Evolutionary conservation across 2,797 vertebrate genomes (phyloP).

Genomic region (Dicrostonyx torquatus): DNA sequence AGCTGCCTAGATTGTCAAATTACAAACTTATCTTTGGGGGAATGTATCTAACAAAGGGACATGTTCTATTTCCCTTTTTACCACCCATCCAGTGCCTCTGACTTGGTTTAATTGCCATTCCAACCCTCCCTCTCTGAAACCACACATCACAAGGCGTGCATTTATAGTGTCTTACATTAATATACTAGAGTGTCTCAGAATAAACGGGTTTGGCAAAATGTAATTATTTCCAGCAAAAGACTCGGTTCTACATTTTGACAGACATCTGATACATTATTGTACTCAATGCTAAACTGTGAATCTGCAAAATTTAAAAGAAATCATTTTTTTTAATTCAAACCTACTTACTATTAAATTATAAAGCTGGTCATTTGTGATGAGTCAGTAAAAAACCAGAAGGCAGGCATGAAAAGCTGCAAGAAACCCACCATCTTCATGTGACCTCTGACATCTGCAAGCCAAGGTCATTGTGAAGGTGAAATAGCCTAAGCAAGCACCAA

Average conservation of each 20-base stretch:
- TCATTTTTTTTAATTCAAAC: constrained; percentile 65
- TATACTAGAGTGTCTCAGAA: constrained; percentile 64
- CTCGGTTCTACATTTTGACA: constrained; percentile 73
- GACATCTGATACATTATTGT: constrained; percentile 73
- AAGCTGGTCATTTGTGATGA: constrained; percentile 80
- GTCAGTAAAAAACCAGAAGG: constrained; percentile 80
- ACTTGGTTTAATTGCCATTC: constrained; percentile 56
- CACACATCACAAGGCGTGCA: constrained; percentile 42
- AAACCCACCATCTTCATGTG: constrained; percentile 2
- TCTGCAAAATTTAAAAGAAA: constrained; percentile 70
- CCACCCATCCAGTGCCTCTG: constrained; percentile 52
- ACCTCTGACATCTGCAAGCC: constrained; percentile 14
- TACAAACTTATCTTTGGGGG: constrained; percentile 71
- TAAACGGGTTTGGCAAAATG: constrained; percentile 75
- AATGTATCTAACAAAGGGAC: constrained; percentile 74
- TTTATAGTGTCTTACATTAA: constrained; percentile 60
- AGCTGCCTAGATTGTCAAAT: constrained; percentile 73
- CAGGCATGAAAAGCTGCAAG: constrained; percentile 61
- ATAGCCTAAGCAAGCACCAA: background rate
- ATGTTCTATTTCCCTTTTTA: constrained; percentile 68
- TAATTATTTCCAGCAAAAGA: constrained; percentile 81
- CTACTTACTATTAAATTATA: constrained; percentile 79
- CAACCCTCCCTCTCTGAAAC: constrained; percentile 24
- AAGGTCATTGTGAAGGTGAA: constrained; percentile 37
- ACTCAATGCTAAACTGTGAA: constrained; percentile 78